A percentile compares a stretch with the other conserved stretches of the same genome.
Conservation (phyloP, 2,797 vertebrate species). For the Coregonus ussuriensis region DNA sequence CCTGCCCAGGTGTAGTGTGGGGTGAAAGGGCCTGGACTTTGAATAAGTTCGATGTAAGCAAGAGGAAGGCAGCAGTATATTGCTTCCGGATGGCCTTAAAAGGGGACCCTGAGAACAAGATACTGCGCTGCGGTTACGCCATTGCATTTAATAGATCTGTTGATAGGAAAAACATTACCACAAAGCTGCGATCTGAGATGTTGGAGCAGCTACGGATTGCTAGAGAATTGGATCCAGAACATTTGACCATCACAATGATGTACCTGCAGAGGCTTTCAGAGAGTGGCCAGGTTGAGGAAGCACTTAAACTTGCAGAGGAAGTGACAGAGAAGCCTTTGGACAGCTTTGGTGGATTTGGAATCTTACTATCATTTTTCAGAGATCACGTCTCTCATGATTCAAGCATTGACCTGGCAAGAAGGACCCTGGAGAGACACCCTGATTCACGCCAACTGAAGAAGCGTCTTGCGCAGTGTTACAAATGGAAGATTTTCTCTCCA, state of each 20-base stretch:
- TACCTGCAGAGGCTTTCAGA: not conserved
- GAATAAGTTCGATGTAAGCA: not conserved
- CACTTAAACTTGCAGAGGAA: not conserved
- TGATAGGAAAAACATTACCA: not conserved
- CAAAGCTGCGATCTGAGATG: not conserved
- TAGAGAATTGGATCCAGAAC: not conserved
- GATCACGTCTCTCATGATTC: not conserved
- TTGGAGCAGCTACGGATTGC: not conserved
- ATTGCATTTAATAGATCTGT: not conserved
- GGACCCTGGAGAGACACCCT: not conserved
- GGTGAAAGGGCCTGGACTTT: constrained; percentile 16
- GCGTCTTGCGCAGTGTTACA: not conserved
- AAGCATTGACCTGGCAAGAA: constrained; percentile 1
- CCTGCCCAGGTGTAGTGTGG: constrained; percentile 14
- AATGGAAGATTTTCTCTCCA: too few relatives aligned
- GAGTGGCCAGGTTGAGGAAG: not conserved
- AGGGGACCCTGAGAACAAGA: not conserved
- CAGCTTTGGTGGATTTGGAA: not conserved
- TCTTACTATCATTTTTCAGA: not conserved
- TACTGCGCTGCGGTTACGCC: not conserved
- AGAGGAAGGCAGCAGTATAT: not conserved
- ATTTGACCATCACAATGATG: not conserved
- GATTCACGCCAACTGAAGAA: not conserved
- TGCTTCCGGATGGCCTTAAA: not conserved
- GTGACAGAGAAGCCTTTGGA: not conserved